Evolutionary conservation across 2,113 vertebrate species (phyloP), one percentile per base, ranked within the genome.

Genomic region (Podocnemis expansa): DNA sequence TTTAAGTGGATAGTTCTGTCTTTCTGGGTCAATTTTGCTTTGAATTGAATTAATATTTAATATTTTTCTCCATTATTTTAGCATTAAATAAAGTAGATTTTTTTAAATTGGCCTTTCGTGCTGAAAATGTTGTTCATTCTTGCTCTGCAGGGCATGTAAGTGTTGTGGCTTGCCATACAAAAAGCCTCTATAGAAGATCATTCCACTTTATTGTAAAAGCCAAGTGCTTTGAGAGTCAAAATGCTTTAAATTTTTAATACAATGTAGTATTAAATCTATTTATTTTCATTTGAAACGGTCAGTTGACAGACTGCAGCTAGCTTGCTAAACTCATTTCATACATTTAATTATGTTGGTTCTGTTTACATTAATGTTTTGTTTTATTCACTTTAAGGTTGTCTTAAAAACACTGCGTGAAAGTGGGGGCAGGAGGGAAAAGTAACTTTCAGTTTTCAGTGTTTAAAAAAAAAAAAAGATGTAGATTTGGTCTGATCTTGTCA

Each of bases 31-130:
- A 95, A 60, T 96, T 95, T 91, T 96, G 89, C 93, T 95, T 96
- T 96, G 95, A 96, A 96, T 97, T 88, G 89, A 94, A 96, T 97
- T 93, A 97, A 96, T 97, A 96, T 96, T 97, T 97, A 95, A 97
- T 97, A 85, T 45, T 84, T 93, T 95, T 90, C 84, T 95, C 93
- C 89, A 93, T 96, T 97, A 95, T 85, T 93, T 92, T 55, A 93
- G 51, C 96, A 90, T 97, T 97, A 97, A 96, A 90, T 96, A 85
- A 96, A 94, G 94, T 52, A 95, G 94, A 76, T 92, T 95, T 92
- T 95, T 96, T 82, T 82, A 89, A 96, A 91, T 49, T 80, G 25
- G 49, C 80, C 85, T 91, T 94, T 95, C 78, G 91, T 94, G 94
- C 84, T 87, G 85, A 92, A 96, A 95, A 93, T 94, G 93, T 2